Base-by-base conservation (phyloP, 92 coral and sea anemone genomes). In the Parazoanthus darwini region DNA sequence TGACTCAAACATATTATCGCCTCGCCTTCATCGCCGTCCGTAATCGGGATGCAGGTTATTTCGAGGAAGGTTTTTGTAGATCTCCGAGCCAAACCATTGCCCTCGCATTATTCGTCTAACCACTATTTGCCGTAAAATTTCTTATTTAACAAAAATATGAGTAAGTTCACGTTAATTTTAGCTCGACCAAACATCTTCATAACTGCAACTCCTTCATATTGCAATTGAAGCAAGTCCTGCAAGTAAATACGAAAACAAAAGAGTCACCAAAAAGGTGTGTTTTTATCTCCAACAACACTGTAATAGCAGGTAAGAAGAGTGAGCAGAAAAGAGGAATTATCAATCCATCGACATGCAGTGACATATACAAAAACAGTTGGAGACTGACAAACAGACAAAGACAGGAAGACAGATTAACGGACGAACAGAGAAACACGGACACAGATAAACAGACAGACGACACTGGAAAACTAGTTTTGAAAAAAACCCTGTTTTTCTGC, bases 161-260 rank as follows among this genome's bases (percentile, higher is more conserved):
- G 97, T 16, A 97, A 85, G 85, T 97, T 97, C 48, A 97, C 99
- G 58, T 97, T 97, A 79, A 97, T 96, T 87, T 97, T 97, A 37
- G 99, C 99, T 77, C 98, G 92, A 4, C 99, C 99, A 80, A 97
- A 97, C 99, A 97, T 97, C 94, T 97, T 97, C 99, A 97, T 97
- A 18, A 97, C 99, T n/a, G 99, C 99, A 9, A 97, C 99, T 26
- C 99, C 99, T 86, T 97, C 99, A 87, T 95, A 97, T 43, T 97
- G 99, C 16, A 97, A 93, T 81, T 97, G 99, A 43, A 97, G 96
- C 74, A 97, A 94, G 84, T 97, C 99, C 99, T 96, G 91, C 67
- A 82, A 87, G 51, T 67, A 43, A 0, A 72, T 63, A 38, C 15
- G 35, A 54, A 2, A 54, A 11, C 14, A 54, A 51, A 13, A 54